Evolutionary conservation across 2,113 vertebrate species (phyloP), one percentile per base, ranked within the genome.

Genomic region (Ahaetulla prasina): DNA sequence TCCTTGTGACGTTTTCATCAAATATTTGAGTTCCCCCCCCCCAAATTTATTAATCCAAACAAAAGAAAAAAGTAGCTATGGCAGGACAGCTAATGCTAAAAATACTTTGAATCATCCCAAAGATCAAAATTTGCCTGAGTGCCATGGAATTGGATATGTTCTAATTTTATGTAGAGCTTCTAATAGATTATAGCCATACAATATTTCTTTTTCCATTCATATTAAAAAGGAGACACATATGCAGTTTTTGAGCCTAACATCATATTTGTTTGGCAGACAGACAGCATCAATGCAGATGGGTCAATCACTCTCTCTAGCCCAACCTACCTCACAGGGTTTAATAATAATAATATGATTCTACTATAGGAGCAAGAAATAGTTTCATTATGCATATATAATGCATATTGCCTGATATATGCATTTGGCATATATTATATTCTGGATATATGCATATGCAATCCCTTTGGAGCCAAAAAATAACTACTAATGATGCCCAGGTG

Each of bases 1-100:
- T 89, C 91, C 94, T 93, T 94, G 52, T 39, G 93, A 87, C 90
- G 22, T 96, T 95, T 95, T 93, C 93, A 94, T 0, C 52, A 92
- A 87, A 7, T 23, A 88, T 94, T 50, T 12, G 68, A 93, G 89
- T 94, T 94, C 90, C 16, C 50, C 35, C 30, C 14, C n/a, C 91
- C 0, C 45, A n/a, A n/a, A 8, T 89, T 94, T 94, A 57, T 84
- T 50, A 87, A 3, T 89, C 47, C 0, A 3, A 92, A 93, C 94
- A n/a, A 68, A n/a, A n/a, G 27, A 6, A 14, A 68, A n/a, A 30
- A n/a, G n/a, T n/a, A 60, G 43, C 18, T 84, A 4, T 0, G 0
- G 25, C 23, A 68, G 9, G 55, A 0, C 0, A 54, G 0, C 0
- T 35, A 68, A 68, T 68, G n/a, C 14, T 68, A 68, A 68, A n/a